A percentile compares a stretch with the other conserved stretches of the same genome.
phyloP scores from a whole-genome alignment of 2,888 invertebrate genomes.

The Cryptosula pallasiana region DNA sequence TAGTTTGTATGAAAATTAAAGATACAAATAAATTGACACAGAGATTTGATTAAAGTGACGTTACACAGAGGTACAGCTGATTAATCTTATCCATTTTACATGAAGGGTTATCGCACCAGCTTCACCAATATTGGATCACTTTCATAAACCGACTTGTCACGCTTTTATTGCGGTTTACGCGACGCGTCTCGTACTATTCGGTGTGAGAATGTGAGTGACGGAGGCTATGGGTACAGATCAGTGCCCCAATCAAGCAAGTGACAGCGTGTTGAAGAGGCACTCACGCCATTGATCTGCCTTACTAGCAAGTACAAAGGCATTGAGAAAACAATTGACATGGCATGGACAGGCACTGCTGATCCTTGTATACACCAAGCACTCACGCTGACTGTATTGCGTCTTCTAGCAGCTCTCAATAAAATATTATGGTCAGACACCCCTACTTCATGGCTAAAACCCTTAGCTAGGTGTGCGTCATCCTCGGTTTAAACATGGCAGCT shows the following conservation, averaged over 20 bases:
- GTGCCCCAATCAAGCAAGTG: neutral
- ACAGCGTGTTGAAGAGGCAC: neutral
- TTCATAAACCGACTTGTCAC: neutral
- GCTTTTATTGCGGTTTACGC: neutral
- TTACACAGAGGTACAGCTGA: neutral
- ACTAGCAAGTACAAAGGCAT: conserved; percentile 17
- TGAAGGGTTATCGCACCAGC: neutral
- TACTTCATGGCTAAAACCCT: neutral
- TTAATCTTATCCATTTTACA: neutral
- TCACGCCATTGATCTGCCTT: conserved; percentile 19
- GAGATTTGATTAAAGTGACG: neutral
- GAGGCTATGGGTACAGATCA: conserved; percentile 1
- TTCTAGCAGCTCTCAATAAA: neutral
- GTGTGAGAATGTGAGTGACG: neutral
- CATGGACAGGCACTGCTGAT: neutral
- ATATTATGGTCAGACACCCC: neutral
- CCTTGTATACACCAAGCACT: neutral
- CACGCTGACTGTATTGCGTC: neutral
- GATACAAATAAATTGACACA: no score
- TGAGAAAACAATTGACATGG: conserved; percentile 19
- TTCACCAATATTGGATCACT: neutral
- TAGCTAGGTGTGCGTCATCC: neutral
- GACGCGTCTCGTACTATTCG: neutral
- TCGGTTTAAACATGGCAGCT: no score
- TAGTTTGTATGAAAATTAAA: no score